These are phyloP conservation scores for Pristionchus entomophagus DNA, from an alignment of 2,888 invertebrate genomes.

Conservation along the genomic window DNA sequence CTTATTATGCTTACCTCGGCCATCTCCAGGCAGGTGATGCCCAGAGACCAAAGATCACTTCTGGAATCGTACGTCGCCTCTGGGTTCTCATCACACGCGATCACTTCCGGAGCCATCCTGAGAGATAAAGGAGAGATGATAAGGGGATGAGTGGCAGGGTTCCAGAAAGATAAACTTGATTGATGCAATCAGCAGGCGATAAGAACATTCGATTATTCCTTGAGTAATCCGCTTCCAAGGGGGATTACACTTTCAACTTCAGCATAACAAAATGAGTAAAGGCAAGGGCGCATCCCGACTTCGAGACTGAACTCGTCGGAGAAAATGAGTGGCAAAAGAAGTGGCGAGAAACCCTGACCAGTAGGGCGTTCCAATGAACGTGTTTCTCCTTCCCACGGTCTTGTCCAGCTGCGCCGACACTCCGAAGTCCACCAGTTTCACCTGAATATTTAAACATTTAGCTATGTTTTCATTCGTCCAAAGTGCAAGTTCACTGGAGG, in stretches of 20 bases:
- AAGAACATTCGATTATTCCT: no score
- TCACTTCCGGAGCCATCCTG: constrained; percentile 97
- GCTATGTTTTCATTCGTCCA: neutral
- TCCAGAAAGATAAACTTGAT: no score
- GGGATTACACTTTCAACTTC: no score
- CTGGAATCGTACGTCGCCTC: constrained; percentile 96
- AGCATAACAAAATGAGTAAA: no score
- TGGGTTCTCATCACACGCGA: constrained; percentile 99
- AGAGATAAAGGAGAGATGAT: neutral
- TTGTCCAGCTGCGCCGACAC: constrained; percentile 98
- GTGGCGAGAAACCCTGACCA: no score
- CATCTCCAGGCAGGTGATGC: constrained; percentile 98
- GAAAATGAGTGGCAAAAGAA: no score
- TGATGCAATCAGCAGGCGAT: no score
- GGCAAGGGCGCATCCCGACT: no score
- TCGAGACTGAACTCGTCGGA: no score
- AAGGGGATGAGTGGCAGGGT: neutral
- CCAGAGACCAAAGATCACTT: constrained; percentile 82
- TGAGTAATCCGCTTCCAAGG: no score
- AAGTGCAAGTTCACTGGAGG: no score
- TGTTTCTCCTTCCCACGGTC: constrained; percentile 97
- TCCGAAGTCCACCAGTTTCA: constrained; percentile 99
- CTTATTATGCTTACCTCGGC: constrained; percentile 84
- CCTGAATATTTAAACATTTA: constrained; percentile 77
- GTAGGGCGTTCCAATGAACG: constrained; percentile 89